A percentile compares a stretch with the other conserved stretches of the same genome.
Conservation (phyloP, 2,113 vertebrate genomes). For the Zosterops japonicus region DNA sequence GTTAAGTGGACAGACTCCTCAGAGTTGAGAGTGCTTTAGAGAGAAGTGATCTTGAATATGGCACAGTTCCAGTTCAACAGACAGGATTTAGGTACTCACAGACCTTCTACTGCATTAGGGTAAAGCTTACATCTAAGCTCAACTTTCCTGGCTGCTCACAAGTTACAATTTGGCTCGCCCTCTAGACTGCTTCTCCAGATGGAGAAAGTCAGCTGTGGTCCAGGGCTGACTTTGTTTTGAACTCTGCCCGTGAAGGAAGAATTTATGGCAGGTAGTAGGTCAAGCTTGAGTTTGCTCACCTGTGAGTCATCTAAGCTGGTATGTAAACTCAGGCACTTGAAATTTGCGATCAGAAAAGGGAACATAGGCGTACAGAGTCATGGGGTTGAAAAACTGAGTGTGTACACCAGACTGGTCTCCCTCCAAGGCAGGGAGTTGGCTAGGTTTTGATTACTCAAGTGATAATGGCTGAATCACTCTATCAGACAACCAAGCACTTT, state of each 20-base stretch:
- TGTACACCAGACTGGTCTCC: background rate
- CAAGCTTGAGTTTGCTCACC: background rate
- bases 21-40: background rate
- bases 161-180: background rate
- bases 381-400: background rate
- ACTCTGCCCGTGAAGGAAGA: background rate
- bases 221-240: background rate
- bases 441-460: conserved; percentile 23
- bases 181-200: background rate
- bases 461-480: conserved; percentile 37
- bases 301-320: background rate
- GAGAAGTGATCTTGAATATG: background rate
- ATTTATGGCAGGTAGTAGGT: background rate
- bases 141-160: background rate
- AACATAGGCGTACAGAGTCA: background rate
- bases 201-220: background rate
- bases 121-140: background rate
- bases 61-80: background rate
- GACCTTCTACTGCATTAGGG: background rate
- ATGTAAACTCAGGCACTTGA: background rate
- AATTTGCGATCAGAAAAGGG: background rate
- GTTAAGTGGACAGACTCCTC: background rate
- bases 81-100: background rate
- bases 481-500: conserved; percentile 6
- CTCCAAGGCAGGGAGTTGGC: background rate